Evolutionary conservation across 2,888 invertebrate species (phyloP), one percentile per base, ranked within the genome.

Genomic region (Lordiphosa andalusiaca): DNA sequence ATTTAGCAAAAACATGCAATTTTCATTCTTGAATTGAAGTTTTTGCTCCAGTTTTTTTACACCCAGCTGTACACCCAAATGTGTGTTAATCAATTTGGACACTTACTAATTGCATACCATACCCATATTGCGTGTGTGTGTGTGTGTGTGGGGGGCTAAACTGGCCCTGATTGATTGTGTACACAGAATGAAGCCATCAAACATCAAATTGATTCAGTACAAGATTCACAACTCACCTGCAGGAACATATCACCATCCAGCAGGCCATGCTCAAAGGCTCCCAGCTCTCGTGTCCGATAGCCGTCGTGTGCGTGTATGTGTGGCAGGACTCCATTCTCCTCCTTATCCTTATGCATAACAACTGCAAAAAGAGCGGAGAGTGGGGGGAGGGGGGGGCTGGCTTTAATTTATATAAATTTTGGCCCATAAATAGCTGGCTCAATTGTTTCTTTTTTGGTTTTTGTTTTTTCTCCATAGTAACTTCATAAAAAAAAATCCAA

Each of bases 171-270:
- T 84, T 84, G 81, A 81, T 81, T 81, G 67, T 73, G 69, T 54
- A 42, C 52, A 50, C 59, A 65, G 61, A 69, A 81, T 81, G 75
- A 84, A 81, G 81, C 65, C 71, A 81, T 81, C 82, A 68, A 77
- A 58, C 55, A 19, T 59, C 30, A 30, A 62, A 72, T 83, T 57
- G 49, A 41, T 10, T 23, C 16, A 38, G 37, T 47, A 21, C 19
- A 19, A 9, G 33, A 33, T 33, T 12, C n/a, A n/a, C n/a, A 10
- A 73, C 87, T 91, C 91, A 97, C 97, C 95, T 97, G 97, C 85
- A 97, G 92, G 92, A 97, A 97, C 94, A 96, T 95, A 91, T 97
- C 97, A 75, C 97, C 97, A 89, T 97, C 97, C 74, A 97, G 93
- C 90, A 96, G 94, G 81, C 94, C 94, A 90, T 96, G 96, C 89